Percentiles rank a stretch among this genome's conserved stretches.
phyloP scores from a whole-genome alignment of 2,888 invertebrate genomes.

The Petrolisthes manimaculis region DNA sequence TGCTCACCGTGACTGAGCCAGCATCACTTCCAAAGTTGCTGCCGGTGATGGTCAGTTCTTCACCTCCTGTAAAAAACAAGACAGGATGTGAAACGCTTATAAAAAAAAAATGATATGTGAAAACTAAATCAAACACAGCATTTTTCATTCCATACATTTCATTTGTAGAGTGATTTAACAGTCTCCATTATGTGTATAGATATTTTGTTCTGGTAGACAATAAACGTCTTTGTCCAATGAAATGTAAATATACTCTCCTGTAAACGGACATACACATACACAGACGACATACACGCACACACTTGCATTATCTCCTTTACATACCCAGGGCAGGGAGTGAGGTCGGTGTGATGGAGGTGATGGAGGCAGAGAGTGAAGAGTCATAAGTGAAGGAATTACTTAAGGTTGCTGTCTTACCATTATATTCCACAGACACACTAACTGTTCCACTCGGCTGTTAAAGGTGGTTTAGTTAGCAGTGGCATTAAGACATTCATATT shows the following conservation, averaged over 20 bases:
- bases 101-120: too few relatives aligned
- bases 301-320: not conserved
- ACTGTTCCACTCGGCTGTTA: not conserved
- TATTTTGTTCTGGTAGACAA: too few relatives aligned
- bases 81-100: too few relatives aligned
- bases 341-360: not conserved
- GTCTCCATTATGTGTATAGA: too few relatives aligned
- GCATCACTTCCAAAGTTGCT: not conserved
- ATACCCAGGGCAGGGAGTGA: slow-evolving; percentile 3
- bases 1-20: slow-evolving; percentile 11
- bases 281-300: not conserved
- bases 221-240: not conserved
- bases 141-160: too few relatives aligned
- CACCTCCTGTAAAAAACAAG: slow-evolving; percentile 7
- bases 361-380: not conserved
- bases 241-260: not conserved
- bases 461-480: too few relatives aligned
- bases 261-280: not conserved
- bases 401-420: not conserved
- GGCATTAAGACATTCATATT: too few relatives aligned
- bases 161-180: too few relatives aligned
- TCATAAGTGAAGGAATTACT: slow-evolving; percentile 16
- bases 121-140: too few relatives aligned
- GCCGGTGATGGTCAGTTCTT: slow-evolving; percentile 13
- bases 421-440: not conserved